Evolutionary conservation across 2,888 invertebrate genomes (phyloP).

Genomic region (Saturnia japonica): DNA sequence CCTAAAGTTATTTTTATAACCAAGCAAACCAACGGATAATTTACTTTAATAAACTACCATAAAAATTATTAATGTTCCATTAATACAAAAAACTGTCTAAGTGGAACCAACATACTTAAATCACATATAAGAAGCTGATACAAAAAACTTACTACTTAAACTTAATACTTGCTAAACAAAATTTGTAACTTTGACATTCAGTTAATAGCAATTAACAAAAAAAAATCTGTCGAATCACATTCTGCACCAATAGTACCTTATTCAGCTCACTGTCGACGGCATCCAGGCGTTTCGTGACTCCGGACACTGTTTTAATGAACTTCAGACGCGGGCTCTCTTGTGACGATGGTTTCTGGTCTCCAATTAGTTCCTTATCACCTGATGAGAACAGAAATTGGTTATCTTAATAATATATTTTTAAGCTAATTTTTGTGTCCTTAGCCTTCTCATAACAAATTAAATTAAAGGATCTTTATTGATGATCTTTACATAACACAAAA

Average conservation of each 20-base stretch:
- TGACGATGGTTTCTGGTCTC: slow-evolving; percentile 23
- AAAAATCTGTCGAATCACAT: background rate
- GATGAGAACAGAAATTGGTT: background rate
- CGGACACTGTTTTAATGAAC: slow-evolving; percentile 38
- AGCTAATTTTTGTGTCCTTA: too few relatives aligned
- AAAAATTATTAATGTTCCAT: background rate
- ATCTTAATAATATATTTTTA: background rate
- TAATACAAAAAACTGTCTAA: background rate
- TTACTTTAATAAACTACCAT: background rate
- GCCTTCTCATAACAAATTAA: too few relatives aligned
- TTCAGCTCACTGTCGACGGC: slow-evolving; percentile 43
- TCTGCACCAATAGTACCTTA: slow-evolving; percentile 28
- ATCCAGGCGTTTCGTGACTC: slow-evolving; percentile 33
- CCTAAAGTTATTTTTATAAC: background rate
- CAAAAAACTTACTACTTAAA: too few relatives aligned
- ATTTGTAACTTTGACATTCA: background rate
- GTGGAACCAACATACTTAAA: background rate
- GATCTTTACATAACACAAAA: background rate
- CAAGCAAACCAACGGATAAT: background rate
- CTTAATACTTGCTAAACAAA: background rate
- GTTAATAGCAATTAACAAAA: background rate
- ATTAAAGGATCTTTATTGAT: background rate
- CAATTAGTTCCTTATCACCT: slow-evolving; percentile 8
- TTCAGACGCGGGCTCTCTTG: slow-evolving; percentile 39
- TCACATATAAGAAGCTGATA: background rate